A percentile compares a stretch with the other conserved stretches of the same genome.
These are phyloP conservation scores for Choristoneura rosaceana DNA, from an alignment of 2,888 invertebrate species.

Conservation along the genomic window DNA sequence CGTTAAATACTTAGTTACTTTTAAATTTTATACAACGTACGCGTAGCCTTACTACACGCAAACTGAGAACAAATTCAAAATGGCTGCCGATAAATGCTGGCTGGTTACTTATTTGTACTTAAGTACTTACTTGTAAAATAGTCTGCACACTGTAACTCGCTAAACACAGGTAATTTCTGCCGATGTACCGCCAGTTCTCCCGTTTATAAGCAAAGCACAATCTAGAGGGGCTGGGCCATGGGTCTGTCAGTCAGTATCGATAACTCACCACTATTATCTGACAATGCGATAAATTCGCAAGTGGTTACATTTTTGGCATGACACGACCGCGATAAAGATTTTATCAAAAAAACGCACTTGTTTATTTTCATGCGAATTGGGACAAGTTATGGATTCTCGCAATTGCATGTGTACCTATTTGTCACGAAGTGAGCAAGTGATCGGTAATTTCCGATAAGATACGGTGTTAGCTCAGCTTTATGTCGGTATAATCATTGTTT, in stretches of 20 bases:
- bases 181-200: constrained; percentile 42
- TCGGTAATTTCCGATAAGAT: constrained; percentile 9
- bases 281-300: constrained; percentile 25
- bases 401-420: constrained; percentile 17
- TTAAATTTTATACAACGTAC: too few species aligned
- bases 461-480: not conserved
- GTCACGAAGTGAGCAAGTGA: not conserved
- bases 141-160: constrained; percentile 1
- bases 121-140: constrained; percentile 16
- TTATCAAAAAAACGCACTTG: constrained; percentile 21
- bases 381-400: constrained; percentile 5
- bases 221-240: constrained; percentile 50
- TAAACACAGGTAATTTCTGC: constrained; percentile 45
- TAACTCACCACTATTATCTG: constrained; percentile 41
- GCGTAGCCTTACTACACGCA: too few species aligned
- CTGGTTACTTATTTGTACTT: not conserved
- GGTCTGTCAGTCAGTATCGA: constrained; percentile 56
- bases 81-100: not conserved
- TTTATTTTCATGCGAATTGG: constrained; percentile 28
- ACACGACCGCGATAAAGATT: constrained; percentile 22
- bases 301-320: constrained; percentile 24
- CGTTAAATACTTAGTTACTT: too few species aligned
- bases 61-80: too few species aligned
- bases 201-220: constrained; percentile 67
- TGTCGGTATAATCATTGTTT: constrained; percentile 1